Evolutionary conservation across 2,888 invertebrate genomes (phyloP).

Genomic region (Agelastica alni): DNA sequence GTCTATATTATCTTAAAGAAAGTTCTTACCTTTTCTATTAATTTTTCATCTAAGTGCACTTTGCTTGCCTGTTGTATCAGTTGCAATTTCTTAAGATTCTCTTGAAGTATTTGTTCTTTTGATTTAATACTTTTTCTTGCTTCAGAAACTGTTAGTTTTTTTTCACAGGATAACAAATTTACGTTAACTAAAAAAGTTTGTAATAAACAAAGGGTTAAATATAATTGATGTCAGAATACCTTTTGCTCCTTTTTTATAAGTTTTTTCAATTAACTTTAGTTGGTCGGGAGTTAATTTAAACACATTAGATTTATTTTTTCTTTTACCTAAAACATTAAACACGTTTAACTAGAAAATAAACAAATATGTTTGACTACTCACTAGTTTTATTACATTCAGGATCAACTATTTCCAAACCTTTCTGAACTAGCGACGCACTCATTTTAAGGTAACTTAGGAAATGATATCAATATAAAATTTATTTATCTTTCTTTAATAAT

Average conservation of each 20-base stretch:
- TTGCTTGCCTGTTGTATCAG: slow-evolving; percentile 45
- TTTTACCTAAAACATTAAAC: slow-evolving; percentile 27
- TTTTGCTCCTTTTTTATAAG: slow-evolving; percentile 40
- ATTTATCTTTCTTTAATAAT: neutral
- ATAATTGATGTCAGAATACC: neutral
- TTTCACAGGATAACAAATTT: slow-evolving; percentile 42
- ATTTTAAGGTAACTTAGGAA: slow-evolving; percentile 36
- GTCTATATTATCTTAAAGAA: too few relatives aligned
- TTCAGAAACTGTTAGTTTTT: slow-evolving; percentile 50
- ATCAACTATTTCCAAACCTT: slow-evolving; percentile 51
- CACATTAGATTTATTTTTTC: slow-evolving; percentile 39
- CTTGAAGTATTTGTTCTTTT: slow-evolving; percentile 47
- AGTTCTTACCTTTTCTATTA: slow-evolving; percentile 40
- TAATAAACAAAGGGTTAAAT: neutral
- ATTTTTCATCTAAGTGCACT: slow-evolving; percentile 47
- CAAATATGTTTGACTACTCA: slow-evolving; percentile 14
- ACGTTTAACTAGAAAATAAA: slow-evolving; percentile 23
- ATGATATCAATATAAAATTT: too few relatives aligned
- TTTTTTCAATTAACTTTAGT: slow-evolving; percentile 42
- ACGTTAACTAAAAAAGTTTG: slow-evolving; percentile 41
- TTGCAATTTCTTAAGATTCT: slow-evolving; percentile 50
- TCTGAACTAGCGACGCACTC: slow-evolving; percentile 50
- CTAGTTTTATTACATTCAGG: slow-evolving; percentile 36
- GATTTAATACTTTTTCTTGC: slow-evolving; percentile 46
- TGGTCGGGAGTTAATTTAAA: slow-evolving; percentile 44